These are phyloP conservation scores for Pseudomugil tenellus DNA, from an alignment of 2,797 vertebrate species.

Conservation along the genomic window DNA sequence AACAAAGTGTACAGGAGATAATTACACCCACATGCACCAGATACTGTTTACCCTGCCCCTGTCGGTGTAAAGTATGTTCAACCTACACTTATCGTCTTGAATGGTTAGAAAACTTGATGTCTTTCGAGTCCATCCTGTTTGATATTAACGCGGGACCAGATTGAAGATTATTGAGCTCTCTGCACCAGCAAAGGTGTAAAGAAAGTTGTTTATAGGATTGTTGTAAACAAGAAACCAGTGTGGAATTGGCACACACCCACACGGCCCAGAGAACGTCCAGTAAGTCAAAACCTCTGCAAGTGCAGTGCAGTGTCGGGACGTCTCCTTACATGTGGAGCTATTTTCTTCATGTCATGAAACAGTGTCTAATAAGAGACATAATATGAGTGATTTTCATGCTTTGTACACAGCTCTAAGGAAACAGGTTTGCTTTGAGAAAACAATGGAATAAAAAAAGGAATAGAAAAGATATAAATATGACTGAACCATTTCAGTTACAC, in stretches of 20 bases:
- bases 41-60: background rate
- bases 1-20: background rate
- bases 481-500: constrained; percentile 51
- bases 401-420: constrained; percentile 1
- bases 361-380: background rate
- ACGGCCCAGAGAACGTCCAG: background rate
- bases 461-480: constrained; percentile 8
- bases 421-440: constrained; percentile 25
- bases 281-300: background rate
- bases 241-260: background rate
- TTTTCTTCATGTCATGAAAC: background rate
- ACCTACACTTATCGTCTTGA: background rate
- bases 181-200: background rate
- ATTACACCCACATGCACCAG: background rate
- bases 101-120: background rate
- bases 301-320: background rate
- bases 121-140: background rate
- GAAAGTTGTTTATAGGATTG: background rate
- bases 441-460: constrained; percentile 16
- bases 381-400: background rate
- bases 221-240: no score
- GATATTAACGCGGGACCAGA: background rate
- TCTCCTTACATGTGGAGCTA: background rate
- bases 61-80: background rate
- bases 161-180: background rate